phyloP scores from a whole-genome alignment of 1,140 invertebrate species.

The Tribolium castaneum region DNA sequence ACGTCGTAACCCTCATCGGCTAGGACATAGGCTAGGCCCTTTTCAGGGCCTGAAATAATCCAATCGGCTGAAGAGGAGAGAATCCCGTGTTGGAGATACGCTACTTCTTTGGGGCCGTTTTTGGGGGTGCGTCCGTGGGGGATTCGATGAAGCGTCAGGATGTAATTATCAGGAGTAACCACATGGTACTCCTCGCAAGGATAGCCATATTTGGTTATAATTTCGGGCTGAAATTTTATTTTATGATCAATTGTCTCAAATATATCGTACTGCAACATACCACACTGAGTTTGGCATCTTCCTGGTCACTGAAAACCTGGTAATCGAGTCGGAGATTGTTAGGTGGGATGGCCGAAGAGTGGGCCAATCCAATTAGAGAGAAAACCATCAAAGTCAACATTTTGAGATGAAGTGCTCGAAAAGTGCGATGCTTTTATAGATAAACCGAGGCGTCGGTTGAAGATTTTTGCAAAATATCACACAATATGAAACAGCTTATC shows the following conservation, averaged over 20 bases:
- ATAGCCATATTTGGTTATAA: slow-evolving; percentile 53
- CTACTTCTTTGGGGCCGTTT: neutral
- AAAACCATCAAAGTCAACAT: neutral
- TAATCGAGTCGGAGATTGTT: neutral
- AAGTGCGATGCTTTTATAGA: neutral
- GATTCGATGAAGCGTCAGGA: slow-evolving; percentile 76
- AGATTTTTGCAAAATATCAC: neutral
- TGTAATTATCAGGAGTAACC: slow-evolving; percentile 77
- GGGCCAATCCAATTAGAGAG: neutral
- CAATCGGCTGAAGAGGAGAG: slow-evolving; percentile 74
- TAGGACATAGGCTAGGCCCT: slow-evolving; percentile 69
- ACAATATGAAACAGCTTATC: neutral
- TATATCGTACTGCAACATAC: slow-evolving; percentile 5
- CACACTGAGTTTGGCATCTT: slow-evolving; percentile 34
- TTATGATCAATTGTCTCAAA: neutral
- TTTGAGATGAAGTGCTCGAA: neutral
- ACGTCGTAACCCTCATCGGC: slow-evolving; percentile 82
- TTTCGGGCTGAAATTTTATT: slow-evolving; percentile 42
- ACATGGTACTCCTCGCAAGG: slow-evolving; percentile 73
- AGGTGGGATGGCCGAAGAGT: neutral
- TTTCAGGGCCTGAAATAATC: slow-evolving; percentile 66
- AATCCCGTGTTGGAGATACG: slow-evolving; percentile 74
- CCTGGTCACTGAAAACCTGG: neutral
- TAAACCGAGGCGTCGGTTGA: neutral
- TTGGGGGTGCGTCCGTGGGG: slow-evolving; percentile 60